These are phyloP conservation scores for Brachionus manjavacas DNA, from an alignment of 1,140 invertebrate genomes.

Conservation along the genomic window DNA sequence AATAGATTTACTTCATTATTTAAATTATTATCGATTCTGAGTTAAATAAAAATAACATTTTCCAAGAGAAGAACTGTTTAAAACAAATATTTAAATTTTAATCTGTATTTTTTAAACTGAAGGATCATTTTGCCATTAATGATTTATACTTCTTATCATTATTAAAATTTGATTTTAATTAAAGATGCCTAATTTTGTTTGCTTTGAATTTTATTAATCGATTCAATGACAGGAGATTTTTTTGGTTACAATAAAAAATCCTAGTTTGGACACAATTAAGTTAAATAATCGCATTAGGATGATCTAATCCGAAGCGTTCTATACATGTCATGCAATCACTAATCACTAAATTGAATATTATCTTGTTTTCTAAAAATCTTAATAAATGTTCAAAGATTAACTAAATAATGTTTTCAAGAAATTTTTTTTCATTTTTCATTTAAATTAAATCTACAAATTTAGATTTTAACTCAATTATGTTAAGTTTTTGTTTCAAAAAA, in stretches of 20 bases:
- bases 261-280: not conserved
- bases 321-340: not conserved
- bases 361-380: not conserved
- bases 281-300: not conserved
- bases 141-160: not conserved
- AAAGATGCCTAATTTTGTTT: not conserved
- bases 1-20: not conserved
- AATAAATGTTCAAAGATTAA: not conserved
- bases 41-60: not conserved
- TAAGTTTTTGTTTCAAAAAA: not conserved
- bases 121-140: not conserved
- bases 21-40: not conserved
- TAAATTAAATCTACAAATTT: not conserved
- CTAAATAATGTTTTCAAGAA: not conserved
- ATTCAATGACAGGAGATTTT: not conserved
- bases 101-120: not conserved
- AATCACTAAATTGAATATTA: not conserved
- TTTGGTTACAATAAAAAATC: not conserved
- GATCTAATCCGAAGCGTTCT: not conserved
- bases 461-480: not conserved
- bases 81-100: not conserved
- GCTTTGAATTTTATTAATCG: not conserved
- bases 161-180: not conserved
- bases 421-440: not conserved
- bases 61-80: not conserved